Evolutionary conservation across 2,888 invertebrate genomes (phyloP).

Genomic region (Parthenolecanium corni): DNA sequence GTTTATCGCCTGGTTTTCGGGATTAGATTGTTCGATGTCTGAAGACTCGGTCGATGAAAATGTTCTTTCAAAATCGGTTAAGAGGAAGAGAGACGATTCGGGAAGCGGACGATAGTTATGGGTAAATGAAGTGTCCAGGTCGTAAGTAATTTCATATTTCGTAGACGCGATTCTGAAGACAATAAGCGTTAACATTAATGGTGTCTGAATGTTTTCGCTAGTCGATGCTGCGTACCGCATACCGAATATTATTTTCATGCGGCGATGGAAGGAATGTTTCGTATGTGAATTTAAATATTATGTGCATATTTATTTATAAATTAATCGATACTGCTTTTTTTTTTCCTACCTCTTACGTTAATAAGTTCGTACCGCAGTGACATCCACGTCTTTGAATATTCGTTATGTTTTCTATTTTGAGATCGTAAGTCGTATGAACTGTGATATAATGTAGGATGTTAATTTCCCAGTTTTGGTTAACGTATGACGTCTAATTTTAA

Average conservation of each 20-base stretch:
- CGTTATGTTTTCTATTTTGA: too few species aligned
- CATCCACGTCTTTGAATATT: too few species aligned
- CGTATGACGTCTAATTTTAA: too few species aligned
- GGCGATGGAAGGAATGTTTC: background rate
- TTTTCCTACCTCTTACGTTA: too few species aligned
- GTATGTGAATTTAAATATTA: background rate
- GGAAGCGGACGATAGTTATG: constrained; percentile 1
- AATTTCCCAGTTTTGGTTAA: too few species aligned
- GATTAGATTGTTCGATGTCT: constrained; percentile 20
- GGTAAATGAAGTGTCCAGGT: background rate
- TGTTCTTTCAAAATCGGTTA: background rate
- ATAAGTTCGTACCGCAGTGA: too few species aligned
- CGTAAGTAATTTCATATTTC: background rate
- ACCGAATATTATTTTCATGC: too few species aligned
- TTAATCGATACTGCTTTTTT: background rate
- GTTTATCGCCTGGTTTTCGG: constrained; percentile 9
- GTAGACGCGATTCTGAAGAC: background rate
- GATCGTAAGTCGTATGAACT: too few species aligned
- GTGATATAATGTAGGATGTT: too few species aligned
- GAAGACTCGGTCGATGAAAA: constrained; percentile 17
- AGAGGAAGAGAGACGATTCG: constrained; percentile 18
- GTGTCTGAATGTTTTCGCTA: background rate
- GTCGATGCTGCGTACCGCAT: background rate
- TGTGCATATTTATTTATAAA: background rate
- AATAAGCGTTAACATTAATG: background rate